Evolutionary conservation across 1,140 invertebrate species (phyloP).

Genomic region (Coptotermes formosanus): DNA sequence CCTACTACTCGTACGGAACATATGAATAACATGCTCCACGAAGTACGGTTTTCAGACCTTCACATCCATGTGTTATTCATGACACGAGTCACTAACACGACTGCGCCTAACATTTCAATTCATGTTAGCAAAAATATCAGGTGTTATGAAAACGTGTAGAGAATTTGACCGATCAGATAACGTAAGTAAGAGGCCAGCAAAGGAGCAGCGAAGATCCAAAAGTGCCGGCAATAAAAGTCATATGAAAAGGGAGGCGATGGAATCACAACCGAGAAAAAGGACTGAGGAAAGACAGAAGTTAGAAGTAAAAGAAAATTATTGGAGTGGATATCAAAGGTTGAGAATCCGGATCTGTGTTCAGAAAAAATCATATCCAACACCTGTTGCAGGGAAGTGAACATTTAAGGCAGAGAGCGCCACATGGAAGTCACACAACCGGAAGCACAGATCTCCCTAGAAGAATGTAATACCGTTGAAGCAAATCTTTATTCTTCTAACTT

Average conservation of each 20-base stretch:
- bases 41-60: too few species aligned
- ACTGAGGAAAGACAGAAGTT: not conserved
- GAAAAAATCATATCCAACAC: slow-evolving; percentile 12
- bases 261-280: not conserved
- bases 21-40: too few species aligned
- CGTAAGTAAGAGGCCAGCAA: not conserved
- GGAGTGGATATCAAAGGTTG: not conserved
- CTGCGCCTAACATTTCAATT: not conserved
- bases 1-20: too few species aligned
- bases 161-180: not conserved
- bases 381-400: not conserved
- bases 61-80: too few species aligned
- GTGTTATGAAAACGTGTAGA: not conserved
- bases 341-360: not conserved
- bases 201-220: not conserved
- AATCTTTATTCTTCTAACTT: too few species aligned
- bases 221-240: not conserved
- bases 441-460: too few species aligned
- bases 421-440: not conserved
- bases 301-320: not conserved
- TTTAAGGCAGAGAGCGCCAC: not conserved
- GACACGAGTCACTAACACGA: too few species aligned
- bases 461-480: too few species aligned
- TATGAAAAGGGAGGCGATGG: not conserved
- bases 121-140: too few species aligned